Conservation (phyloP, 2,113 vertebrate species). For the Dermatemys mawii region DNA sequence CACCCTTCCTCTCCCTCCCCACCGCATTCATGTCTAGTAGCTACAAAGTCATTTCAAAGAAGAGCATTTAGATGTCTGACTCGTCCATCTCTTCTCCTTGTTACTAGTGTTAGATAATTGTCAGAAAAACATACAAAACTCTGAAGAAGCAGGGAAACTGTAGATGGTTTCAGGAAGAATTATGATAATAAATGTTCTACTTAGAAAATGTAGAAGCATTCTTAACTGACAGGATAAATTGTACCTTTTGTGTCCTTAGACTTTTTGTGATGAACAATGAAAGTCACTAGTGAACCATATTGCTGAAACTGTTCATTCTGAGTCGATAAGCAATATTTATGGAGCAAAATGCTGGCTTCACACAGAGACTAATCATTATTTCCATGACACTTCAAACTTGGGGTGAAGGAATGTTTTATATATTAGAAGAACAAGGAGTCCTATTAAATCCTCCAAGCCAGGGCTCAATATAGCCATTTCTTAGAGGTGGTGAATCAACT, state of each 20-base stretch:
- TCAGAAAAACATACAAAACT: not conserved
- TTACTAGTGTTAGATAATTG: not conserved
- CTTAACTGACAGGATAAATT: not conserved
- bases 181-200: not conserved
- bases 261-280: not conserved
- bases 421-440: not conserved
- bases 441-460: not conserved
- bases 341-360: not conserved
- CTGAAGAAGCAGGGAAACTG: not conserved
- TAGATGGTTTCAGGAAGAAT: not conserved
- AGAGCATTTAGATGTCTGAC: not conserved
- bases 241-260: not conserved
- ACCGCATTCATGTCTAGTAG: not conserved
- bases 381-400: not conserved
- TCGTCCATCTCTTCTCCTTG: not conserved
- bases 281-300: not conserved
- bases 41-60: not conserved
- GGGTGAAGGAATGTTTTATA: too few species aligned
- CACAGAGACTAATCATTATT: not conserved
- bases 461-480: not conserved
- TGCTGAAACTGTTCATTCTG: not conserved
- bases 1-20: too few species aligned
- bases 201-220: too few species aligned
- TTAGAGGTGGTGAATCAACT: not conserved
- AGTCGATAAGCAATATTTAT: not conserved